Base-by-base conservation (phyloP, 2,113 vertebrate genomes). In the Turnix velox region DNA sequence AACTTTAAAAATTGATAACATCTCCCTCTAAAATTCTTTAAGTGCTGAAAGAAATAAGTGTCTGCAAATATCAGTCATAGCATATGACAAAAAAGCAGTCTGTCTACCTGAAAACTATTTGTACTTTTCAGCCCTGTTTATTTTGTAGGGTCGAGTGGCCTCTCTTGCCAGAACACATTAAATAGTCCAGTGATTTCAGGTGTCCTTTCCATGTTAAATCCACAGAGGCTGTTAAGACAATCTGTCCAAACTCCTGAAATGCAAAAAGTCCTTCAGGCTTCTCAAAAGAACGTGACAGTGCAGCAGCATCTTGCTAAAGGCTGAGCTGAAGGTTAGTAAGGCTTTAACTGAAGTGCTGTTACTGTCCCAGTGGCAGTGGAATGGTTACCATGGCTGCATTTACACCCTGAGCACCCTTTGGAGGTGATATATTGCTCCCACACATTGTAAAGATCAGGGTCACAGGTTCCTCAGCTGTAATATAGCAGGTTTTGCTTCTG, bases 221-320 rank as follows among this genome's bases (percentile, higher is more conserved):
- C 20, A 33, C 27, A 31, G 33, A 48, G n/a, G 13, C 67, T 83
- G 24, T 84, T 67, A 76, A 54, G 37, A 75, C 61, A 87, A 68
- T 33, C 17, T 77, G 42, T 86, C 57, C 58, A 52, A 82, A 49
- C 86, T 67, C 78, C 84, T 94, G 94, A 93, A 91, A 93, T 94
- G 84, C 95, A 94, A 87, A 92, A 27, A 55, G 58, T 24, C 42
- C 52, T 84, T 68, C 39, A 67, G 1, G 12, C 65, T 52, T 76
- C 52, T 78, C 11, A 27, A 31, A 31, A 52, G 80, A 85, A 58
- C 3, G 3, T 52, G 62, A 9, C 46, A 45, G 9, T 14, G 9
- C n/a, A 65, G 7, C 40, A 75, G 58, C 54, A 23, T 42, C 69
- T 87, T 27, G 1, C n/a, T 62, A 9, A 69, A 54, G 37, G 28